phyloP scores from a whole-genome alignment of 2,797 vertebrate species.

The Diglossa cyanea region DNA sequence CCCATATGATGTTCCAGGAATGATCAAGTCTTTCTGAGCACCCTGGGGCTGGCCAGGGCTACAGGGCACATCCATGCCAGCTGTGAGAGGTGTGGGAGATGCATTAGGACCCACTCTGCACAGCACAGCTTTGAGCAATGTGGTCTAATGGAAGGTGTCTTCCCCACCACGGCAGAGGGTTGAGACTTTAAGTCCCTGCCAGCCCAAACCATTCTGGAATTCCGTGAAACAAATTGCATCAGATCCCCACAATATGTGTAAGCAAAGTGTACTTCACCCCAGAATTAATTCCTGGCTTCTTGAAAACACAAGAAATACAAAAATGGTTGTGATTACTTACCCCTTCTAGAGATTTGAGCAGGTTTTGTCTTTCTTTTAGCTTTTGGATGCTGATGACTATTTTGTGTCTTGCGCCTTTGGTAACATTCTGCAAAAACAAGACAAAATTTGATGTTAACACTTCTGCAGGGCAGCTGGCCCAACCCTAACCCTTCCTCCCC shows the following conservation, averaged over 20 bases:
- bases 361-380: slow-evolving; percentile 92
- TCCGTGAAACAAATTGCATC: neutral
- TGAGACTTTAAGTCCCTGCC: neutral
- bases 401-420: slow-evolving; percentile 98
- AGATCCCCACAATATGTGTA: neutral
- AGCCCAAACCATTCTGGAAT: neutral
- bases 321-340: slow-evolving; percentile 73
- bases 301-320: neutral
- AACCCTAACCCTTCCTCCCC: neutral
- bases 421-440: slow-evolving; percentile 86
- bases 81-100: fast-evolving
- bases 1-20: neutral
- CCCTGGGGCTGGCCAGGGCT: neutral
- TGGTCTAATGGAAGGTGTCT: neutral
- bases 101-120: neutral
- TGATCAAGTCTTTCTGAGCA: neutral
- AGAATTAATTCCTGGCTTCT: neutral
- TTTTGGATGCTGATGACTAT: slow-evolving; percentile 99
- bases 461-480: neutral
- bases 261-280: neutral
- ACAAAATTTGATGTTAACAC: neutral
- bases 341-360: slow-evolving; percentile 94
- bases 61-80: neutral
- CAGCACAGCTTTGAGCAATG: neutral
- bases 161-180: fast-evolving